Evolutionary conservation across 2,797 vertebrate species (phyloP), one percentile per base, ranked within the genome.

Genomic region (Myiothlypis chrysogaster): DNA sequence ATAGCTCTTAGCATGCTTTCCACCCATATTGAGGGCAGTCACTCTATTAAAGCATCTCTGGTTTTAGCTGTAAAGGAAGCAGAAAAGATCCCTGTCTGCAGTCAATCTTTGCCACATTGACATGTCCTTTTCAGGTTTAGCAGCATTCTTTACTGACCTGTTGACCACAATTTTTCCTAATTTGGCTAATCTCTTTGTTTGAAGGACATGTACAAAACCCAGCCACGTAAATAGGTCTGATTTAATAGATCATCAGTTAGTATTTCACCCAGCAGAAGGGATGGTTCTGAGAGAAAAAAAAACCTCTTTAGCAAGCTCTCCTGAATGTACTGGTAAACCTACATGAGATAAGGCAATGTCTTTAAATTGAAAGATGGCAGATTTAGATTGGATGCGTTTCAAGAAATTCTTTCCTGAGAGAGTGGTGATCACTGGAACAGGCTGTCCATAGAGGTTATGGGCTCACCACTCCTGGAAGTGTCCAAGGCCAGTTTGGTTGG

Each of bases 401-500:
- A 71, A 46, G 18, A 77, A 57, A 39, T 32, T 64, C 6, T 52
- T 71, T 41, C 12, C 30, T 39, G 25, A 34, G 50, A 32, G 12
- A 17, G 6, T 39, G 37, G 6, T 64, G 37, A 57, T 18, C 17
- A 22, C 9, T 39, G 37, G 64, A 39, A 77, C 8, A 32, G 22
- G 22, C 23, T 39, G 2, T 14, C 34, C 18, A 7, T 13, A 20
- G 50, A 27, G 4, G 6, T 1, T 64, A 18, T 41, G 21, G 34
- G 8, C 14, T 65, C 12, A 16, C 7, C 59, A 32, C 27, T 25
- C 25, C 52, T 71, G 44, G 16, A 46, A 52, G 3, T 46, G 18
- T 23, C 52, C 14, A 57, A 50, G 14, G 10, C 20, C 17, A 34
- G 12, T 37, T 46, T 0, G 1, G 6, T 9, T 34, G 30, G 37